Evolutionary conservation across 2,797 vertebrate genomes (phyloP), one percentile per base, ranked within the genome.

Genomic region (Alectoris magna): DNA sequence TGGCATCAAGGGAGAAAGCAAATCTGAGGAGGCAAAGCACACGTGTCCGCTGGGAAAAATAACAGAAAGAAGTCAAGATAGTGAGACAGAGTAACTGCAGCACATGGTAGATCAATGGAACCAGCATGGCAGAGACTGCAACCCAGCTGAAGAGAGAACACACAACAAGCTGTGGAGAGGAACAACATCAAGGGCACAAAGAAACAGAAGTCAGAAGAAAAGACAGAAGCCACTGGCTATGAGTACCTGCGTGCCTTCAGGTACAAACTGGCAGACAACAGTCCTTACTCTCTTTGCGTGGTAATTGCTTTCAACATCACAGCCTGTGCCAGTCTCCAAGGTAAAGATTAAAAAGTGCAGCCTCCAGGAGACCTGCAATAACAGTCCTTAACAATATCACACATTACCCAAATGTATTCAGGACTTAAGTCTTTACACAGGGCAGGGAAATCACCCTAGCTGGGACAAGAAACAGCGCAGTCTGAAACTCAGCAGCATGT

Each of bases 91-190:
- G 34, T 34, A 34, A 66, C 13, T 73, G 13, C 1, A 8, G 23
- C 51, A 79, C 38, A n/a, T 60, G 15, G 14, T 21, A 58, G 12
- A 60, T 49, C 36, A 56, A 36, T 34, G 27, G 22, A 93, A 78
- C 39, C 39, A 41, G 43, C 27, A 22, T 0, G 3, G 68, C 27
- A 68, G 21, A 5, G 0, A n/a, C n/a, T 44, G 22, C 24, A 64
- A 9, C 1, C 29, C 34, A 64, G n/a, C 51, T 56, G n/a, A 88
- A 48, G 24, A 82, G 29, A 88, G 53, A 18, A 82, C 44, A 49
- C 27, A 90, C 49, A 13, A 24, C 22, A 87, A 67, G 3, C 0
- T 2, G 53, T 43, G 15, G 70, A 58, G 23, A 68, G 13, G 22
- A 78, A 69, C 22, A 66, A 84, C 81, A 59, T 13, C 22, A 71